phyloP scores from a whole-genome alignment of 2,888 invertebrate genomes.

The Drosophila antonietae region DNA sequence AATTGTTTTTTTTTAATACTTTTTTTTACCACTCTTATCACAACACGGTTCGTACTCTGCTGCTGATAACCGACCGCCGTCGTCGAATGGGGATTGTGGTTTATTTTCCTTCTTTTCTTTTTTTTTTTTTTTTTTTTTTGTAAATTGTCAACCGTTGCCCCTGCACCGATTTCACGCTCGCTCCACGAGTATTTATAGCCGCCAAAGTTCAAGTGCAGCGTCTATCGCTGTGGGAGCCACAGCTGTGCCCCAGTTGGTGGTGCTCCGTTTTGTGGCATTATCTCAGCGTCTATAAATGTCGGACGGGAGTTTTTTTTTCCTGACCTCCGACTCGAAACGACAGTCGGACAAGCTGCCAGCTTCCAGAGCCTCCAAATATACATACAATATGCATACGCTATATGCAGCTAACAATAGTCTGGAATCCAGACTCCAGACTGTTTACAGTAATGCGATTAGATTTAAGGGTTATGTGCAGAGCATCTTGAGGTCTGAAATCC shows the following conservation, averaged over 20 bases:
- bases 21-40: slow-evolving; percentile 30
- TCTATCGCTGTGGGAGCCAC: slow-evolving; percentile 59
- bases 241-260: slow-evolving; percentile 51
- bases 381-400: not conserved
- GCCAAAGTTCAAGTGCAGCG: slow-evolving; percentile 54
- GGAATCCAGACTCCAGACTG: not conserved
- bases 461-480: too few relatives aligned
- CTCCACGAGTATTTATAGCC: slow-evolving; percentile 45
- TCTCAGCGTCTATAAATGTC: slow-evolving; percentile 58
- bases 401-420: not conserved
- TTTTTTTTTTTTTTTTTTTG: slow-evolving; percentile 2
- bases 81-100: slow-evolving; percentile 34
- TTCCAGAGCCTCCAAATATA: not conserved
- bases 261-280: slow-evolving; percentile 36
- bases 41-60: not conserved
- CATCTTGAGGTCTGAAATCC: too few relatives aligned
- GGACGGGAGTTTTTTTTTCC: slow-evolving; percentile 31
- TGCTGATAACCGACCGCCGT: slow-evolving; percentile 29
- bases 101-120: not conserved
- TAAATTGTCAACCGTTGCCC: slow-evolving; percentile 1
- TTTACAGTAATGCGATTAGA: too few relatives aligned
- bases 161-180: not conserved
- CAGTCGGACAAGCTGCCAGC: not conserved
- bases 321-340: slow-evolving; percentile 43
- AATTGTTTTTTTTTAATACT: slow-evolving; percentile 8